These are phyloP conservation scores for Danio kyathit DNA, from an alignment of 2,797 vertebrate genomes.

Conservation along the genomic window DNA sequence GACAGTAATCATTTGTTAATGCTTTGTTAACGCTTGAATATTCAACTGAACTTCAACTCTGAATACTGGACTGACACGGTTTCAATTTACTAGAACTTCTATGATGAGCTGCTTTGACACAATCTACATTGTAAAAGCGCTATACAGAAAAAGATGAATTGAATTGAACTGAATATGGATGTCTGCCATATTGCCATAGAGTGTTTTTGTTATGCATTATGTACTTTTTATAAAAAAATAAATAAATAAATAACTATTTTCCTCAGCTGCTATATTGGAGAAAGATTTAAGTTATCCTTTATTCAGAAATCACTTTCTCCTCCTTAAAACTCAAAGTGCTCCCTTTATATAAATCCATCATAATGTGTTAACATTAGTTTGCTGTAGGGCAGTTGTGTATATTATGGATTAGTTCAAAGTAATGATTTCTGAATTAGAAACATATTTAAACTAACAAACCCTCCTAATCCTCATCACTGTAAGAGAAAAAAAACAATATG, in stretches of 20 bases:
- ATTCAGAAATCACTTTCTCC: background rate
- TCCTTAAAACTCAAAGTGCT: background rate
- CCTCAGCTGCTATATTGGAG: background rate
- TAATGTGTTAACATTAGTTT: background rate
- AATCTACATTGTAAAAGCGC: no score
- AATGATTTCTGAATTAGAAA: conserved; percentile 4
- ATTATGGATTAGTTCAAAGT: background rate
- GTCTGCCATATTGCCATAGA: no score
- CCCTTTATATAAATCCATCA: background rate
- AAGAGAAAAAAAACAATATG: conserved; percentile 65
- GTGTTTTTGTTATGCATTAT: background rate
- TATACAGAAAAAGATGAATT: no score
- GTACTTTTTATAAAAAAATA: background rate
- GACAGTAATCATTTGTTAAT: no score
- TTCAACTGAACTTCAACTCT: no score
- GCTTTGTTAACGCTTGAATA: no score
- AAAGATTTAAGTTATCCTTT: background rate
- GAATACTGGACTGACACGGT: no score
- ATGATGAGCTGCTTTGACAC: no score
- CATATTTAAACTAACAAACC: conserved; percentile 37
- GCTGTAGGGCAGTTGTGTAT: background rate
- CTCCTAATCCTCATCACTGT: conserved; percentile 57
- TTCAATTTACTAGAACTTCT: no score
- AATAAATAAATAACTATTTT: background rate
- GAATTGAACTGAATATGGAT: background rate